These are phyloP conservation scores for Tanypteryx hageni DNA, from an alignment of 2,888 invertebrate species.

Conservation along the genomic window DNA sequence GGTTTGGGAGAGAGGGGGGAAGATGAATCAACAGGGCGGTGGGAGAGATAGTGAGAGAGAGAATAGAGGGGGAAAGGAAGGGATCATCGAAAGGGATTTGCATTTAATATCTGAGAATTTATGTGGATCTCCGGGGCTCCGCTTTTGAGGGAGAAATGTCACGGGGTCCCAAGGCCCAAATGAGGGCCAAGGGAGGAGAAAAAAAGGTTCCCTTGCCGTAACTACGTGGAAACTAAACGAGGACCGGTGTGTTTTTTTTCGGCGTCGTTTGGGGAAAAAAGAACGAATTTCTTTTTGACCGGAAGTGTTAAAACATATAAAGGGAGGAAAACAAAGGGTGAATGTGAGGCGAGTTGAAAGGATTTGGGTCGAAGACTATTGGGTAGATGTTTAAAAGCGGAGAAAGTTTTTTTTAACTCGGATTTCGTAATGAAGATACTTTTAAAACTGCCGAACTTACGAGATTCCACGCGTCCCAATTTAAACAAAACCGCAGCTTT, in stretches of 20 bases:
- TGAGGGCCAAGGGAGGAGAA: too few relatives aligned
- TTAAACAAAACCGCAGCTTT: too few relatives aligned
- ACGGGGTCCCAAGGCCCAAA: too few relatives aligned
- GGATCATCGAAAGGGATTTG: background rate
- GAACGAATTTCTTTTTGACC: background rate
- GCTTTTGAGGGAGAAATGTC: background rate
- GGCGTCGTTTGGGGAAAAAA: background rate
- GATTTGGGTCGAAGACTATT: constrained; percentile 14
- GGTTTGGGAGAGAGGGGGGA: background rate
- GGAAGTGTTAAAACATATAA: background rate
- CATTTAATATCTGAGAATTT: constrained; percentile 13
- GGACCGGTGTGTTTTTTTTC: too few relatives aligned
- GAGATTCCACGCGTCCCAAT: background rate
- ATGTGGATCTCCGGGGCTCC: background rate
- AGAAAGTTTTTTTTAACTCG: constrained; percentile 7
- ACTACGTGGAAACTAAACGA: too few relatives aligned
- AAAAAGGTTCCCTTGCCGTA: too few relatives aligned
- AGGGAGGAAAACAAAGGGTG: background rate
- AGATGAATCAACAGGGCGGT: constrained; percentile 9
- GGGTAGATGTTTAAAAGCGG: constrained; percentile 6
- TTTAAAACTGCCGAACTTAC: background rate
- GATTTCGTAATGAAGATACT: background rate
- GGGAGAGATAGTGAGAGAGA: background rate
- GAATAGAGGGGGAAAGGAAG: background rate
- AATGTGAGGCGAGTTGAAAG: background rate